phyloP scores from a whole-genome alignment of 1,140 invertebrate genomes.

The Pseudomyrmex sp. region DNA sequence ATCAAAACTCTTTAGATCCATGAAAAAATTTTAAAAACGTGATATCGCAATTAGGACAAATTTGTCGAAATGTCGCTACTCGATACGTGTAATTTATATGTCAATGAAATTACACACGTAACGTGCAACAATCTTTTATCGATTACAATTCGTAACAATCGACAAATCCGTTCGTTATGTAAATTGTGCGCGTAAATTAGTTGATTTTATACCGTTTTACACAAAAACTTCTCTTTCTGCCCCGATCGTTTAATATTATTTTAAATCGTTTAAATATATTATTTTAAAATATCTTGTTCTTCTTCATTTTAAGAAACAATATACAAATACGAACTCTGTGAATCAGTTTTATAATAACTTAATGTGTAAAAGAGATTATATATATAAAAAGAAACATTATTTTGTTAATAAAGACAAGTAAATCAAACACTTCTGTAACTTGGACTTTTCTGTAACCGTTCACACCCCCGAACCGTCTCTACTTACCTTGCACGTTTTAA shows the following conservation, averaged over 20 bases:
- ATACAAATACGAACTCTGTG: background rate
- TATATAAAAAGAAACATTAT: conserved; percentile 74
- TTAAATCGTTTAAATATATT: background rate
- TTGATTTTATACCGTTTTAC: too few species aligned
- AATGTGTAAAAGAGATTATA: conserved; percentile 14
- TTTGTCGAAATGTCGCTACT: background rate
- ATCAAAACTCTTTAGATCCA: conserved; percentile 19
- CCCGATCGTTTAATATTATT: conserved; percentile 8
- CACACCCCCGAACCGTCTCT: background rate
- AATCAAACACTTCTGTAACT: conserved; percentile 73
- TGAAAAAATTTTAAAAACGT: conserved; percentile 28
- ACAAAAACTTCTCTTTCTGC: too few species aligned
- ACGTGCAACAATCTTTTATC: background rate
- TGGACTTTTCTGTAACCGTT: background rate
- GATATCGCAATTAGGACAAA: too few species aligned
- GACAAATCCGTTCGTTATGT: background rate
- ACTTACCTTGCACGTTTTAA: too few species aligned
- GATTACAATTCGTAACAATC: conserved; percentile 1
- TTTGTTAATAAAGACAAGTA: conserved; percentile 77
- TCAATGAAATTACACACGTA: background rate
- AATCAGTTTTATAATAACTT: conserved; percentile 59
- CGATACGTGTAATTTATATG: conserved; percentile 21
- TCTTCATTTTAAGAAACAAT: conserved; percentile 5
- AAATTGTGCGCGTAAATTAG: background rate
- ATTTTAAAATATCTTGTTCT: background rate